Conservation (phyloP, 2,797 vertebrate species). For the Peromyscus melanophrys region DNA sequence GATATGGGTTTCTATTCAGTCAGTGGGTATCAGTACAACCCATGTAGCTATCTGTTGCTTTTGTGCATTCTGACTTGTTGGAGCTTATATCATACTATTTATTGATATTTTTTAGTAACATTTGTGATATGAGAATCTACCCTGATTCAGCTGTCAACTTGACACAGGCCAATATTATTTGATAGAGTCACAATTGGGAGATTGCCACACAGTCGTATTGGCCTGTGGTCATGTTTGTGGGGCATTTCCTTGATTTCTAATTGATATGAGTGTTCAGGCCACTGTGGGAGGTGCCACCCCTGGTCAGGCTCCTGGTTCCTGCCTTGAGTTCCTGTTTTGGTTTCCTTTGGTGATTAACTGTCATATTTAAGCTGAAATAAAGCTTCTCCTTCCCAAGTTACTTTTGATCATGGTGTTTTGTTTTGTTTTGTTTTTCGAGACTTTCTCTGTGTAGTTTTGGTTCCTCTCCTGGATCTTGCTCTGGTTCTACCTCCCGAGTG, state of each 20-base stretch:
- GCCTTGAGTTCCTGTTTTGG: background rate
- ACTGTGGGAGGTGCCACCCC: background rate
- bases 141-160: background rate
- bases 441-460: too few species aligned
- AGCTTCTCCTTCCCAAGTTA: background rate
- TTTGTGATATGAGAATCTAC: slow-evolving; percentile 27
- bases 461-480: too few species aligned
- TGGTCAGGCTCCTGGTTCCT: background rate
- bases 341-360: background rate
- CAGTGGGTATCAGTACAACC: background rate
- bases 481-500: too few species aligned
- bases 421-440: too few species aligned
- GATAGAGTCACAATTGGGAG: background rate
- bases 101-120: slow-evolving; percentile 36
- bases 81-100: background rate
- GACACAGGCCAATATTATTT: background rate
- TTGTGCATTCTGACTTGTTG: background rate
- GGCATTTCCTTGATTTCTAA: background rate
- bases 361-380: background rate
- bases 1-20: slow-evolving; percentile 14
- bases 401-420: background rate
- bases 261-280: background rate
- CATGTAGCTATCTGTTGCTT: background rate
- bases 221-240: background rate
- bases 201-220: background rate